Conservation (phyloP, 2,797 vertebrate genomes). For the Alfaro cultratus region DNA sequence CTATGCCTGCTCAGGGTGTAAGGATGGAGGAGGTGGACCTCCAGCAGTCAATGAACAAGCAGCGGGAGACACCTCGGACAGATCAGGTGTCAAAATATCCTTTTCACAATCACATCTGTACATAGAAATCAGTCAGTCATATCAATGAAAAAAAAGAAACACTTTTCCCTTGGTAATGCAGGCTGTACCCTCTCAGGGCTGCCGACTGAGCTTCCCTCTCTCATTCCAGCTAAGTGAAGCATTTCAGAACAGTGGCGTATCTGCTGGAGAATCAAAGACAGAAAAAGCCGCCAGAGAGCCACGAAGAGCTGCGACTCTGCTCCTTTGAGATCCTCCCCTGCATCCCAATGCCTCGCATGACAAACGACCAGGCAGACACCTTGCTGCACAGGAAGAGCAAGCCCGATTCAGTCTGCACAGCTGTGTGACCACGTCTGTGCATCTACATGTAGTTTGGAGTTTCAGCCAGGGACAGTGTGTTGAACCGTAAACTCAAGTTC, state of each 20-base stretch:
- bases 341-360: slow-evolving; percentile 82
- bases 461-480: slow-evolving; percentile 19
- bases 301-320: slow-evolving; percentile 58
- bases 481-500: slow-evolving; percentile 25
- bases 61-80: not conserved
- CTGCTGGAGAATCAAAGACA: slow-evolving; percentile 51
- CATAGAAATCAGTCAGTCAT: not conserved
- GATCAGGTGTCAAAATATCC: slow-evolving; percentile 4
- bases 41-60: not conserved
- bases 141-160: slow-evolving; percentile 1
- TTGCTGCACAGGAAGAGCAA: slow-evolving; percentile 55
- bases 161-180: slow-evolving; percentile 16
- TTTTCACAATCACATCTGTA: not conserved
- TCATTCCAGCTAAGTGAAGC: slow-evolving; percentile 38
- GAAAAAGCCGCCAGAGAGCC: slow-evolving; percentile 42
- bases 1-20: not conserved
- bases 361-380: slow-evolving; percentile 78
- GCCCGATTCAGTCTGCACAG: slow-evolving; percentile 38
- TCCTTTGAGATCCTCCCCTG: slow-evolving; percentile 70
- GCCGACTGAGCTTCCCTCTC: slow-evolving; percentile 16
- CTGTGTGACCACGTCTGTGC: slow-evolving; percentile 16
- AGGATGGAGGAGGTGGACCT: not conserved
- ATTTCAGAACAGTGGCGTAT: slow-evolving; percentile 39
- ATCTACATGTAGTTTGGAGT: slow-evolving; percentile 19
- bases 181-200: slow-evolving; percentile 32